These are phyloP conservation scores for Oryzias curvinotus DNA, from an alignment of 2,113 vertebrate species.

Conservation along the genomic window DNA sequence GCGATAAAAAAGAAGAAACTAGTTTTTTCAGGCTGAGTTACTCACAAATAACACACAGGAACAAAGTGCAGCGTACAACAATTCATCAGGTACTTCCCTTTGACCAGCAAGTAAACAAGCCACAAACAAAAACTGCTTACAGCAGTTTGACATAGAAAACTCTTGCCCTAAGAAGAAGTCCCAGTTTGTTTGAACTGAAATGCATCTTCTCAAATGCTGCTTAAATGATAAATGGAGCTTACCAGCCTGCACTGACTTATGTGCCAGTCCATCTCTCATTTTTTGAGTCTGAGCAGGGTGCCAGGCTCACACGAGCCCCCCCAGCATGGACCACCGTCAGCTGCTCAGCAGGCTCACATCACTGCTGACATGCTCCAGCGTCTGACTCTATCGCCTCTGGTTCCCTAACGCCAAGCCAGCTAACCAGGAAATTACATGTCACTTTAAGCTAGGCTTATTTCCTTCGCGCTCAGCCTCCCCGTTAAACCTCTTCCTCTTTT, in stretches of 20 bases:
- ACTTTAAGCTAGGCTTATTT: constrained; percentile 79
- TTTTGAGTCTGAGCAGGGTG: constrained; percentile 57
- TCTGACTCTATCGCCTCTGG: constrained; percentile 25
- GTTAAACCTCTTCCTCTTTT: constrained; percentile 71
- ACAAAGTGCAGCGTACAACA: constrained; percentile 28
- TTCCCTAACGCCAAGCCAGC: constrained; percentile 49
- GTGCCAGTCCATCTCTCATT: constrained; percentile 81
- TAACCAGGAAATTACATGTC: constrained; percentile 85
- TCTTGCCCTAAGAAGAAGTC: neutral
- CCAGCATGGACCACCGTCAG: constrained; percentile 15
- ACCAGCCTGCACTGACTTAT: constrained; percentile 74
- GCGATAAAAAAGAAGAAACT: constrained; percentile 2
- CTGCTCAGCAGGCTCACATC: constrained; percentile 49
- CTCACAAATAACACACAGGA: constrained; percentile 47
- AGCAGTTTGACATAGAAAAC: neutral
- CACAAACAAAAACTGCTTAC: neutral
- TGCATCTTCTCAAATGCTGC: neutral
- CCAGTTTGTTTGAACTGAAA: neutral
- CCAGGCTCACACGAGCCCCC: constrained; percentile 55
- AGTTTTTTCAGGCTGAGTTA: constrained; percentile 37
- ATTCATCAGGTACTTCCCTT: constrained; percentile 42
- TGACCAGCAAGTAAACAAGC: neutral
- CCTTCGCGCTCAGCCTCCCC: constrained; percentile 51
- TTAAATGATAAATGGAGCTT: constrained; percentile 53
- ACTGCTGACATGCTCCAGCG: constrained; percentile 21